These are phyloP conservation scores for Sorex fumeus DNA, from an alignment of 2,113 vertebrate genomes.

Conservation along the genomic window DNA sequence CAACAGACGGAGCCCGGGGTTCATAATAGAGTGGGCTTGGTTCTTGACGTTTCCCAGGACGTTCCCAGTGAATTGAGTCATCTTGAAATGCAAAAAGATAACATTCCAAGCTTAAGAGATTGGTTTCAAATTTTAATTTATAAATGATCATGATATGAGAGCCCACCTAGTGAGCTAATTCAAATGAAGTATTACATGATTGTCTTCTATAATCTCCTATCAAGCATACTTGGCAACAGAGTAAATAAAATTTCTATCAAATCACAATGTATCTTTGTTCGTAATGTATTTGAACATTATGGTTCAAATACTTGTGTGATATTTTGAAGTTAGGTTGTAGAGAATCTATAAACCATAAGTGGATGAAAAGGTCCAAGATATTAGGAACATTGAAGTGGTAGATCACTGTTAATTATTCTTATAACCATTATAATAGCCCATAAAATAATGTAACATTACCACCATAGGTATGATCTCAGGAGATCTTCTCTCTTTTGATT, in stretches of 20 bases:
- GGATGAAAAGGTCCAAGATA: neutral
- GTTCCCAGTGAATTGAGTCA: conserved; percentile 85
- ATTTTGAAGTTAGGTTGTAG: neutral
- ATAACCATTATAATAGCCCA: neutral
- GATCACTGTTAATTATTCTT: neutral
- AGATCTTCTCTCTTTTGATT: neutral
- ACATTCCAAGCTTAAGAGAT: neutral
- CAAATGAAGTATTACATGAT: neutral
- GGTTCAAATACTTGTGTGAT: neutral
- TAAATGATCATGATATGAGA: neutral
- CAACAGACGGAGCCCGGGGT: conserved; percentile 85
- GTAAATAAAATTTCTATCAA: neutral
- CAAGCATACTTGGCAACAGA: conserved; percentile 14
- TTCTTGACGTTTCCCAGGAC: conserved; percentile 49
- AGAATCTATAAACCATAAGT: neutral
- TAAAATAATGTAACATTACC: neutral
- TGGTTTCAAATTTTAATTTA: neutral
- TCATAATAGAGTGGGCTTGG: neutral
- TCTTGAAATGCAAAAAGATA: conserved; percentile 76
- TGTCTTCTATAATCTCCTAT: neutral
- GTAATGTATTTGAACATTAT: no score
- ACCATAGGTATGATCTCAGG: neutral
- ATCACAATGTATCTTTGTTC: neutral
- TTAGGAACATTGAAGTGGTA: neutral
- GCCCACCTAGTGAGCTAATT: neutral